A percentile compares a stretch with the other conserved stretches of the same genome.
Evolutionary conservation across 2,113 vertebrate species (phyloP).

Genomic region (Eleginops maclovinus): DNA sequence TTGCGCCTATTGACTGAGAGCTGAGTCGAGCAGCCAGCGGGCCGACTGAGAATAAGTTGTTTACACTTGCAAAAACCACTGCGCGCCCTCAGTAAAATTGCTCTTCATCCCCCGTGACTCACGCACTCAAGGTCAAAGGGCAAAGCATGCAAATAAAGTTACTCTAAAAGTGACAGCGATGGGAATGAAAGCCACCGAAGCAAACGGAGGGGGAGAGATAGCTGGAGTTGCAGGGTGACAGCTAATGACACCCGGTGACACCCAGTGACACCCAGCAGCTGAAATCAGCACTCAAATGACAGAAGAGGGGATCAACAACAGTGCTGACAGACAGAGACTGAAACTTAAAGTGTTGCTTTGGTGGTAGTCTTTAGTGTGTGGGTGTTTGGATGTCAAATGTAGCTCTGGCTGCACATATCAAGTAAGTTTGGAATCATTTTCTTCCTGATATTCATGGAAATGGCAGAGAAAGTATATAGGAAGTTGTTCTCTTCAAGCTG

Average conservation of each 20-base stretch:
- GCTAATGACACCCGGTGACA: constrained; percentile 10
- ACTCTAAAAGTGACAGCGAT: constrained; percentile 36
- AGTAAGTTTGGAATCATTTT: constrained; percentile 10
- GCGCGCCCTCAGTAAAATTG: constrained; percentile 49
- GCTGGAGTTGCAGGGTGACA: constrained; percentile 27
- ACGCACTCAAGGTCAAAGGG: constrained; percentile 58
- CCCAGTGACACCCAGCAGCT: constrained; percentile 23
- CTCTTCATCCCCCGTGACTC: constrained; percentile 47
- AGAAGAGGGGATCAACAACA: constrained; percentile 5
- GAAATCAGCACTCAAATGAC: constrained; percentile 43
- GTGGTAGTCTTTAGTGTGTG: background rate
- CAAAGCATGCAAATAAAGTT: constrained; percentile 44
- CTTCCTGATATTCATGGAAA: constrained; percentile 26
- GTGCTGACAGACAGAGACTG: constrained; percentile 13
- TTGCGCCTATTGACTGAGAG: constrained; percentile 67
- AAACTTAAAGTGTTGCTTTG: constrained; percentile 4
- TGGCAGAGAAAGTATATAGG: background rate
- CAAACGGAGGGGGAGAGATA: background rate
- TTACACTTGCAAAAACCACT: constrained; percentile 70
- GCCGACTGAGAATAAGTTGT: constrained; percentile 74
- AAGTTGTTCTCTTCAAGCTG: background rate
- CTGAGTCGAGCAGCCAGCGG: constrained; percentile 53
- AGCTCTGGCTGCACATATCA: constrained; percentile 6
- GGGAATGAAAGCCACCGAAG: constrained; percentile 31
- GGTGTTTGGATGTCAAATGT: background rate